Evolutionary conservation across 2,797 vertebrate species (phyloP), one percentile per base, ranked within the genome.

Genomic region (Sciaenops ocellatus): DNA sequence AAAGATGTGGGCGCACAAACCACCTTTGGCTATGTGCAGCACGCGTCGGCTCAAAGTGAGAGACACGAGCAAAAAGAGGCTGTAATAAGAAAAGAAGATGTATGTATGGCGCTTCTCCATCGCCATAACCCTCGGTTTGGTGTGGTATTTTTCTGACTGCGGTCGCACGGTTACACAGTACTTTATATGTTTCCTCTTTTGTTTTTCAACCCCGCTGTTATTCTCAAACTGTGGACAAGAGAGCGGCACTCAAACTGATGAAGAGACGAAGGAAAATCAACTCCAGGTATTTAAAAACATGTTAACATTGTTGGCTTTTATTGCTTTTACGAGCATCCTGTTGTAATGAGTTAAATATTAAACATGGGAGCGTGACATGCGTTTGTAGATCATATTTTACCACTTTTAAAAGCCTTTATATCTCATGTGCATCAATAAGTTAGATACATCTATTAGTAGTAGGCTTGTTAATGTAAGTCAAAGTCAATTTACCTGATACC

Each of bases 221-320:
- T n/a, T 78, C 1, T 76, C 41, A 8, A 87, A 57, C 38, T 64
- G 52, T 0, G 69, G 82, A 0, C 83, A 78, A 68, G 95, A 95
- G 80, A 84, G 61, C 72, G 71, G 94, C 86, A 95, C 95, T 0
- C 95, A 96, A 4, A 96, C 95, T 0, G 94, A 95, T 0, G 88
- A 91, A 2, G 82, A 85, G 6, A 3, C 59, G 1, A 54, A 57
- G 20, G 82, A 87, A 28, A n/a, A 46, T 0, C 6, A 47, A 0
- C 51, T 38, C 1, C 82, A 93, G 94, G 95, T 93, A 82, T 30
- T 46, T 12, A 6, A n/a, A 38, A 12, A 8, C 6, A 24, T 5
- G 9, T 22, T 22, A 2, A 28, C 59, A 5, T 24, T 24, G 0
- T 26, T 26, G 38, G 7, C 15, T 42, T 28, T 51, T 26, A 7